Conservation (phyloP, 2,113 vertebrate species). For the Eubucco bourcierii region DNA sequence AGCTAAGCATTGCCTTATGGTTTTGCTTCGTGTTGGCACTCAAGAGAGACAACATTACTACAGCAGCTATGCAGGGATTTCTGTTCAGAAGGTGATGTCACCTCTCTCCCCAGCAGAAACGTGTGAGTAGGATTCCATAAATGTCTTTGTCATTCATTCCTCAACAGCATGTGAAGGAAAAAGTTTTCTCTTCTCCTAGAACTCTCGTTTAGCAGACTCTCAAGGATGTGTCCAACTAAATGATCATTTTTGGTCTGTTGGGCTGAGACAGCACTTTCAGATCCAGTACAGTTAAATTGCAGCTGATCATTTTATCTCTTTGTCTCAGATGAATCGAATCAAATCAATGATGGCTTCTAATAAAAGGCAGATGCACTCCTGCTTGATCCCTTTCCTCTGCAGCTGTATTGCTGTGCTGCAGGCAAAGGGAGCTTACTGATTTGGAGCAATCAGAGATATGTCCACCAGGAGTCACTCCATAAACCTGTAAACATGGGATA, state of each 20-base stretch:
- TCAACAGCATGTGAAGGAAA: neutral
- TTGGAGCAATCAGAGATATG: neutral
- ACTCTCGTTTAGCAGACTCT: neutral
- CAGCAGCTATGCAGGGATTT: neutral
- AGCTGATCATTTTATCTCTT: neutral
- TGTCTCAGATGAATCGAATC: neutral
- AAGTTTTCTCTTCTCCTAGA: neutral
- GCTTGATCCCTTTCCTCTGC: neutral
- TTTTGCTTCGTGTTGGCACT: neutral
- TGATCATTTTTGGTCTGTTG: neutral
- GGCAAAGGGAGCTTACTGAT: neutral
- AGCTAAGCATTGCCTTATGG: neutral
- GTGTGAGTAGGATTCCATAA: neutral
- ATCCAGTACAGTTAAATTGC: neutral
- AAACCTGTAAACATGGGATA: too few relatives aligned
- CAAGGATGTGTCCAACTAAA: neutral
- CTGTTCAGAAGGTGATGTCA: neutral
- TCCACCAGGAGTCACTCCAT: too few relatives aligned
- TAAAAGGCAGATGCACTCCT: neutral
- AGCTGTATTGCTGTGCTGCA: neutral
- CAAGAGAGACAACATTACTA: neutral
- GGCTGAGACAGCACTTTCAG: neutral
- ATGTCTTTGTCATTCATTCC: neutral
- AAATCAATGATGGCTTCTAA: neutral
- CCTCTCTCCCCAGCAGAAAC: neutral